Conservation (phyloP, 2,888 invertebrate species). For the Thalpophila matura region DNA sequence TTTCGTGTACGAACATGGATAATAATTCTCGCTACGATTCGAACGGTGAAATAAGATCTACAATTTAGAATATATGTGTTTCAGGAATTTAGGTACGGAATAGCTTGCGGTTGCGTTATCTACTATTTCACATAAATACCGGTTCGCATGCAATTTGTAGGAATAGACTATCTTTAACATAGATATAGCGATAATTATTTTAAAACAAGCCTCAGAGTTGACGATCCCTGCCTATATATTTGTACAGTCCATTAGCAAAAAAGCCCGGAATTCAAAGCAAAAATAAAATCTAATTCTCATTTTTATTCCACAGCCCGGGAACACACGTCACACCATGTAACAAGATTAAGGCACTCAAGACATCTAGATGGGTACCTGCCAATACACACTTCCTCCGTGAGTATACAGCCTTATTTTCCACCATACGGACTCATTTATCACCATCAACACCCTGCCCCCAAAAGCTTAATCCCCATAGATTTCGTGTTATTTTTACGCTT, state of each 20-base stretch:
- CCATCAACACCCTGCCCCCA: constrained; percentile 70
- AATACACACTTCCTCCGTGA: constrained; percentile 82
- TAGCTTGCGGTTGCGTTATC: too few species aligned
- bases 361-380: constrained; percentile 82
- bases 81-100: too few species aligned
- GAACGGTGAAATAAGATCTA: constrained; percentile 1
- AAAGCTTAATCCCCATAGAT: constrained; percentile 84
- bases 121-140: too few species aligned
- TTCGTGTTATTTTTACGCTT: constrained; percentile 83
- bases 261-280: background rate
- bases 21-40: constrained; percentile 12
- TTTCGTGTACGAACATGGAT: constrained; percentile 8
- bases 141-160: too few species aligned
- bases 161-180: too few species aligned
- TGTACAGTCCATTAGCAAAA: constrained; percentile 16
- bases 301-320: constrained; percentile 81
- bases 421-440: constrained; percentile 57
- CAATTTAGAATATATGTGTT: constrained; percentile 4
- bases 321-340: constrained; percentile 82
- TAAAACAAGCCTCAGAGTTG: constrained; percentile 30
- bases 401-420: constrained; percentile 68
- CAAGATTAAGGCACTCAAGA: constrained; percentile 85
- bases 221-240: constrained; percentile 1
- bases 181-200: background rate
- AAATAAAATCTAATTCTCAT: constrained; percentile 18